A percentile compares a stretch with the other conserved stretches of the same genome.
These are phyloP conservation scores for Pungitius pungitius DNA, from an alignment of 2,113 vertebrate species.

Conservation along the genomic window DNA sequence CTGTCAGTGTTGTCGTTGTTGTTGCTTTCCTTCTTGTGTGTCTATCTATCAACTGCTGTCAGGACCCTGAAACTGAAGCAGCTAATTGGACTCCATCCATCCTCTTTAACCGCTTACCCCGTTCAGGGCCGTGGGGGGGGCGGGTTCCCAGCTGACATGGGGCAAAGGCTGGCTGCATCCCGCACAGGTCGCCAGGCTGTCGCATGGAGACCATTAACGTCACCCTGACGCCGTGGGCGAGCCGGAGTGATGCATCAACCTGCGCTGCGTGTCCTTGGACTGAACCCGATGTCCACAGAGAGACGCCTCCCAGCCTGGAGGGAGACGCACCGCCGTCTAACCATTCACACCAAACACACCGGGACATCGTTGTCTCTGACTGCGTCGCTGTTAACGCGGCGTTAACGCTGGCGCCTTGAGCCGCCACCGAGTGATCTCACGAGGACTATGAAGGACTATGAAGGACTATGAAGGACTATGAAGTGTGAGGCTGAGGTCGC, in stretches of 20 bases:
- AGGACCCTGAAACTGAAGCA: not conserved
- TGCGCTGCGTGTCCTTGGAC: not conserved
- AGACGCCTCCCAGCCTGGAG: too few species aligned
- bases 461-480: too few species aligned
- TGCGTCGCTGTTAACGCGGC: slow-evolving; percentile 35
- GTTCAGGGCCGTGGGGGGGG: not conserved
- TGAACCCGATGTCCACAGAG: not conserved
- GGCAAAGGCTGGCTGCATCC: not conserved
- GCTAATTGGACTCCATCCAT: not conserved
- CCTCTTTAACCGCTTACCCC: not conserved
- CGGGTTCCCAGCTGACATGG: too few species aligned
- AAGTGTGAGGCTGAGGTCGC: slow-evolving; percentile 46
- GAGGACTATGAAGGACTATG: too few species aligned
- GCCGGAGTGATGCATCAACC: not conserved
- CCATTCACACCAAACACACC: too few species aligned
- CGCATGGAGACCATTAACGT: not conserved
- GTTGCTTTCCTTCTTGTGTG: not conserved
- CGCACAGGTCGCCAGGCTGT: not conserved
- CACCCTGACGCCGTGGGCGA: too few species aligned
- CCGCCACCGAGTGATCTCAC: slow-evolving; percentile 44
- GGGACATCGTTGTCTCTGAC: too few species aligned
- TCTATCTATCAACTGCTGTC: not conserved
- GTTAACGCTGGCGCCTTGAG: slow-evolving; percentile 52
- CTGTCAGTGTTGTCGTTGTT: not conserved
- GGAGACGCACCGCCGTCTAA: too few species aligned